These are phyloP conservation scores for Coleophora deauratella DNA, from an alignment of 2,888 invertebrate species.

Conservation along the genomic window DNA sequence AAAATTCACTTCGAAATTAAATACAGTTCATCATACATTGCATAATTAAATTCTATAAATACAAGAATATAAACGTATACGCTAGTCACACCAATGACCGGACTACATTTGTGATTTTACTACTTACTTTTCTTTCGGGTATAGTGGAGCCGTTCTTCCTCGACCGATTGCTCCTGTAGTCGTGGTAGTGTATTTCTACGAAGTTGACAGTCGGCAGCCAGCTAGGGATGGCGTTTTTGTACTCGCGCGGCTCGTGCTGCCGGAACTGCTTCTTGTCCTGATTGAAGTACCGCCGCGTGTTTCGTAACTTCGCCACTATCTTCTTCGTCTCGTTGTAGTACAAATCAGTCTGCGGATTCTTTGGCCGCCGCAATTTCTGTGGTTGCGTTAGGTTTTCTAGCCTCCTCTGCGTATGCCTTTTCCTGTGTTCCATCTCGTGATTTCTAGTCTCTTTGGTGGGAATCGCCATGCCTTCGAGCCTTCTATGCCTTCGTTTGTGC, in stretches of 20 bases:
- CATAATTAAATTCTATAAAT: slow-evolving; percentile 4
- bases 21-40: slow-evolving; percentile 9
- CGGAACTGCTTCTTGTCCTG: slow-evolving; percentile 39
- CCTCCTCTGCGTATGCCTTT: slow-evolving; percentile 24
- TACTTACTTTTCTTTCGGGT: slow-evolving; percentile 55
- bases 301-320: slow-evolving; percentile 49
- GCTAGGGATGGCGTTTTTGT: slow-evolving; percentile 51
- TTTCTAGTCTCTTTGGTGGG: slow-evolving; percentile 32
- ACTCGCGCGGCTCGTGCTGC: slow-evolving; percentile 46
- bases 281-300: slow-evolving; percentile 48
- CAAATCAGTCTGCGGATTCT: slow-evolving; percentile 33
- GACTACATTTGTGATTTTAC: too few relatives aligned
- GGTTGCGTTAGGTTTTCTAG: slow-evolving; percentile 30
- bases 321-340: slow-evolving; percentile 48
- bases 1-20: slow-evolving; percentile 37
- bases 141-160: slow-evolving; percentile 33
- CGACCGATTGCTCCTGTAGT: slow-evolving; percentile 31
- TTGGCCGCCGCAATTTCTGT: slow-evolving; percentile 45
- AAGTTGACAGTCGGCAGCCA: slow-evolving; percentile 64
- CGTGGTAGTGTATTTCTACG: slow-evolving; percentile 53
- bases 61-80: too few relatives aligned
- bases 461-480: slow-evolving; percentile 28
- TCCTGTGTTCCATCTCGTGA: slow-evolving; percentile 18
- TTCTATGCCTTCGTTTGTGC: slow-evolving; percentile 48
- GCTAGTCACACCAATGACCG: too few relatives aligned